Base-by-base conservation (phyloP, 2,797 vertebrate genomes). In the Characodon lateralis region DNA sequence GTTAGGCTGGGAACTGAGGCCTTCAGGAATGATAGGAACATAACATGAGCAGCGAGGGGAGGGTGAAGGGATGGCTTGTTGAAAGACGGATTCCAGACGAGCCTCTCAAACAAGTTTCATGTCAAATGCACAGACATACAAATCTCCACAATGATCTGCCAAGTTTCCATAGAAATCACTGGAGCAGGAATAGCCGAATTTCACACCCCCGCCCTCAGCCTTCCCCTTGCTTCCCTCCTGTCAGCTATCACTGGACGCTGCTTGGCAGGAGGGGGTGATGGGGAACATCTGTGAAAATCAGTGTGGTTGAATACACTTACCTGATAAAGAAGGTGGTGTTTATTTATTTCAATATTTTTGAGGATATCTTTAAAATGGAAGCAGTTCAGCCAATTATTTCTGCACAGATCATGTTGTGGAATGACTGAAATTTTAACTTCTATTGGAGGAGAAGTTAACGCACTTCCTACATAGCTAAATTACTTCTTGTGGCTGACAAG, bases 81-180 rank as follows among this genome's bases (percentile, higher is more conserved):
- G 88, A 89, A 86, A 87, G 89, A 91, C 87, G 72, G 83, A 89
- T 84, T 92, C 89, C 91, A 93, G 91, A 87, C 79, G 74, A 88
- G 83, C 80, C 86, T 84, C 88, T 89, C 84, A 81, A 91, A 89
- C 87, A 88, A 88, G 89, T 89, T 92, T 92, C 83, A 88, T 88
- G 89, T 92, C 92, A 93, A 91, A 93, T 89, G 92, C 91, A 89
- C 83, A 88, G 87, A 88, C 84, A 73, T 86, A 92, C 89, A 90
- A 90, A 94, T 94, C 92, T 92, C 83, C 76, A 81, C 87, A 82
- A 89, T 87, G 84, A 92, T 93, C 91, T 92, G 94, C 91, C 92
- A 92, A 89, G 84, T 91, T 94, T 85, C 81, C 84, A 88, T 85
- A 84, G 86, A 77, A 91, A 88, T 91, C 92, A 92, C 81, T 89